Percentiles rank a stretch among this genome's conserved stretches.
Conservation (phyloP, 2,113 vertebrate genomes). For the Xyrauchen texanus region DNA sequence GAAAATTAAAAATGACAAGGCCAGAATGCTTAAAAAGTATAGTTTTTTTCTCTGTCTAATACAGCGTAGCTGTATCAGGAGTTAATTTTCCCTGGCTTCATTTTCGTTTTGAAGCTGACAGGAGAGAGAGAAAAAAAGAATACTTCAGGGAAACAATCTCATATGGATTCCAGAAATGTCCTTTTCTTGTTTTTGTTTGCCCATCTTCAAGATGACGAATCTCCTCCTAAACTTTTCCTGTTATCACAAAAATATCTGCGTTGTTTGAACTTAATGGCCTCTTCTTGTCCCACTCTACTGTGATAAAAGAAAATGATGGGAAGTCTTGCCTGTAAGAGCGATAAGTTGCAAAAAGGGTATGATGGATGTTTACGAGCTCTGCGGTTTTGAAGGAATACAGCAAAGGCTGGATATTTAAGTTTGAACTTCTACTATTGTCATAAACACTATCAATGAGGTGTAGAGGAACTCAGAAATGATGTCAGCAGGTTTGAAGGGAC, state of each 20-base stretch:
- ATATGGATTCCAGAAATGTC: constrained; percentile 80
- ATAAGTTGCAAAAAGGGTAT: constrained; percentile 16
- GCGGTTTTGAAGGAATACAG: constrained; percentile 12
- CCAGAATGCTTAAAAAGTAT: constrained; percentile 99
- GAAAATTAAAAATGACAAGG: constrained; percentile 99
- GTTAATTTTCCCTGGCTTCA: constrained; percentile 83
- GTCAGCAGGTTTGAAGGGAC: constrained; percentile 46
- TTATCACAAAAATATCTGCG: constrained; percentile 69
- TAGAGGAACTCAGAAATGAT: background rate
- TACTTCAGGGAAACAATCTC: constrained; percentile 79
- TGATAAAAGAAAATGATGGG: constrained; percentile 48
- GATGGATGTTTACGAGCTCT: constrained; percentile 27
- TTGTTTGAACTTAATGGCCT: constrained; percentile 68
- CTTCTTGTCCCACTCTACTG: constrained; percentile 45
- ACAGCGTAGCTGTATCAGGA: constrained; percentile 80
- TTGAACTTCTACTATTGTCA: background rate
- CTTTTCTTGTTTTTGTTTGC: constrained; percentile 68
- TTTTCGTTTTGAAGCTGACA: constrained; percentile 79
- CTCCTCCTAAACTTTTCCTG: constrained; percentile 65
- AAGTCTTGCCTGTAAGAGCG: constrained; percentile 62
- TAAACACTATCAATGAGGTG: background rate
- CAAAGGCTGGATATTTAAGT: constrained; percentile 27
- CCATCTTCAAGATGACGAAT: constrained; percentile 71
- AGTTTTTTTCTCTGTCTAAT: constrained; percentile 79
- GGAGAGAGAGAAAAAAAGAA: constrained; percentile 61